Percentiles rank a stretch among this genome's conserved stretches.
Conservation (phyloP, 1,140 invertebrate species). For the Drosophila erecta region DNA sequence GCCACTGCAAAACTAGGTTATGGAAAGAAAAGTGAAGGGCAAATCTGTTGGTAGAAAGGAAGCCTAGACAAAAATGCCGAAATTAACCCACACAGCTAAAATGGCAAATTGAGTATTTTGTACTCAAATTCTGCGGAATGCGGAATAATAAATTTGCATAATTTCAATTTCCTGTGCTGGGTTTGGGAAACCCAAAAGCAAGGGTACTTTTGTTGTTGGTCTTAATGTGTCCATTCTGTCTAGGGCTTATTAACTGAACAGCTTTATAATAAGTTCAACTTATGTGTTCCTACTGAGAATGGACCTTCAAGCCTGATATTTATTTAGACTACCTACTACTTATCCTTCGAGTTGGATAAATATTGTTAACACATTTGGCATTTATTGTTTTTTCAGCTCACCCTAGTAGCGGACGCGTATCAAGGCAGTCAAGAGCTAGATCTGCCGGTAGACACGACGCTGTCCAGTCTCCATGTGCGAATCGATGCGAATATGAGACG, state of each 20-base stretch:
- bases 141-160: constrained; percentile 11
- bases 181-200: neutral
- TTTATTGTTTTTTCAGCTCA: constrained; percentile 50
- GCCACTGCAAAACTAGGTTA: constrained; percentile 78
- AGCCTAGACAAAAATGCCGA: constrained; percentile 55
- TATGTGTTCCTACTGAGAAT: neutral
- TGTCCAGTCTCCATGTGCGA: constrained; percentile 80
- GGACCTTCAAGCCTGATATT: neutral
- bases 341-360: neutral
- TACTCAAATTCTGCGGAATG: constrained; percentile 20
- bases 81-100: constrained; percentile 22
- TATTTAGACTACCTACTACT: neutral
- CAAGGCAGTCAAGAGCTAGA: constrained; percentile 77
- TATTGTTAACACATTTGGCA: too few species aligned
- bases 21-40: constrained; percentile 84
- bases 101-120: constrained; percentile 33
- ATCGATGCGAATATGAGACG: constrained; percentile 78
- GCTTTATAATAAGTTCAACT: too few species aligned
- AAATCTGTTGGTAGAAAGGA: constrained; percentile 75
- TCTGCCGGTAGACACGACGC: constrained; percentile 77
- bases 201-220: neutral
- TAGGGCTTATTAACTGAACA: neutral
- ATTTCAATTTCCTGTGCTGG: constrained; percentile 2
- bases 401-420: constrained; percentile 74
- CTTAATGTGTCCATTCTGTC: too few species aligned